A percentile compares a stretch with the other conserved stretches of the same genome.
These are phyloP conservation scores for Nasonia vitripennis DNA, from an alignment of 1,140 invertebrate species.

Conservation along the genomic window DNA sequence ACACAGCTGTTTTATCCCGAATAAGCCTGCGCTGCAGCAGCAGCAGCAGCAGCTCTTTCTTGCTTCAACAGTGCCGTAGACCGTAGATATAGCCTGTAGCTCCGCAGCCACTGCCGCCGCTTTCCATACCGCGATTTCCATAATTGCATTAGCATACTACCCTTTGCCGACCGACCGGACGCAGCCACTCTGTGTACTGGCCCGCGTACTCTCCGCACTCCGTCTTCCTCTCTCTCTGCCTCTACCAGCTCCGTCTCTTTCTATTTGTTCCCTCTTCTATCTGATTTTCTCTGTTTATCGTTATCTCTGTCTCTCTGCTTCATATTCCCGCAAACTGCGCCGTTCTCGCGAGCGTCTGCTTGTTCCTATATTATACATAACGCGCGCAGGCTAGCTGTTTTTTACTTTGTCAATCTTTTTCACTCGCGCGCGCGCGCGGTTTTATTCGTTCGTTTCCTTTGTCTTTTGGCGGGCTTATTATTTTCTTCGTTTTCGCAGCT, in stretches of 20 bases:
- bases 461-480: too few relatives aligned
- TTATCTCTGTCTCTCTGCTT: slow-evolving; percentile 23
- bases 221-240: slow-evolving; percentile 23
- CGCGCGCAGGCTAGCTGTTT: too few relatives aligned
- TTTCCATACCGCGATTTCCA: slow-evolving; percentile 64
- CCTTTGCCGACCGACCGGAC: slow-evolving; percentile 51
- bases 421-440: too few relatives aligned
- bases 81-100: too few relatives aligned
- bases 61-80: not conserved
- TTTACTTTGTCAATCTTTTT: too few relatives aligned
- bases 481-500: too few relatives aligned
- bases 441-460: too few relatives aligned
- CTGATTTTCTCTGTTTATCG: slow-evolving; percentile 20
- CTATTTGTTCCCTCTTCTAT: not conserved
- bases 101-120: slow-evolving; percentile 35
- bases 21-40: slow-evolving; percentile 22
- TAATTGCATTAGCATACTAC: slow-evolving; percentile 66
- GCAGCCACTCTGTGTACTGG: not conserved
- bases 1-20: slow-evolving; percentile 55
- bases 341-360: not conserved
- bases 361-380: too few relatives aligned
- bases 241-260: not conserved
- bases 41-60: slow-evolving; percentile 39
- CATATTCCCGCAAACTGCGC: not conserved
- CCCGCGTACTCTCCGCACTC: slow-evolving; percentile 1